Base-by-base conservation (phyloP, 2,113 vertebrate species). In the Clarias batrachus region DNA sequence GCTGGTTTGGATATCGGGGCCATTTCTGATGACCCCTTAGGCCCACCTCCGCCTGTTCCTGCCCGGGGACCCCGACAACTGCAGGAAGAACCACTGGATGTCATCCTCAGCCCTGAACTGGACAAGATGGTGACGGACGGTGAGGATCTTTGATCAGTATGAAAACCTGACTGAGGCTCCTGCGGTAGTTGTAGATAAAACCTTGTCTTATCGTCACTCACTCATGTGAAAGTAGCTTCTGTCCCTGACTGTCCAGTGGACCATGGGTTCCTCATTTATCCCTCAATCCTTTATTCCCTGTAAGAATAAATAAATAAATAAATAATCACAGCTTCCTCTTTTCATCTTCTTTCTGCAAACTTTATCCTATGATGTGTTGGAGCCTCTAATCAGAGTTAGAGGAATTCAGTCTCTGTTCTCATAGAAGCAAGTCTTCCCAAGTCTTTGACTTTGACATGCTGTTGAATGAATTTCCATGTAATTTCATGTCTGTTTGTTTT, bases 81-180 rank as follows among this genome's bases (percentile, higher is more conserved):
- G 85, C 96, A 95, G 83, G 97, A 98, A 33, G 98, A 99, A 87
- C 96, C 96, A 48, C 91, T 99, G 54, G 98, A 99, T n/a, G 97
- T 96, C 81, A 97, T 99, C 90, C 94, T 99, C 86, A 99, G 97
- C 90, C 97, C 98, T 87, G 98, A 99, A 83, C 94, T 99, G 30
- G 98, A 99, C 93, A 98, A 96, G 94, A 99, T 99, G 96, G 98
- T 99, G 90, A 95, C 96, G 86, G 98, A 99, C 21, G 98, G 98
- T 99, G 94, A 95, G 93, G 81, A 59, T 70, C 13, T 21, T 13
- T 12, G 8, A 41, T 37, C 85, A 71, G 14, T 30, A 60, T 65
- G 14, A 41, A 41, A 11, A 19, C 8, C 56, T 74, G 65, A 52
- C 30, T 30, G 76, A 54, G 21, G 30, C 6, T 0, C 74, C 74